Evolutionary conservation across 92 coral and sea anemone species (phyloP).

Genomic region (Epizoanthus illoricatus): DNA sequence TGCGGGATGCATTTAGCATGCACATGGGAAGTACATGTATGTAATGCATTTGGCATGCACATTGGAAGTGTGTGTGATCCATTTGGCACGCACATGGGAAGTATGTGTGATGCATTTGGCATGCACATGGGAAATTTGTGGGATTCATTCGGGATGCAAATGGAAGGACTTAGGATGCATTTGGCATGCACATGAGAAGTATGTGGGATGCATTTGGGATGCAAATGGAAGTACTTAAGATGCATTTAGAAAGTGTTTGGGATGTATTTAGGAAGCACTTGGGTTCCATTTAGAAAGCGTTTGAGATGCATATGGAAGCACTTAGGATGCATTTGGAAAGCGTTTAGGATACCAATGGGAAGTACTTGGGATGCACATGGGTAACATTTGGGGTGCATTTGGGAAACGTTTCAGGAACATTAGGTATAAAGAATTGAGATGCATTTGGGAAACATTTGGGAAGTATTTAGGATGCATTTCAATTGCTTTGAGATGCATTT

Average conservation of each 20-base stretch:
- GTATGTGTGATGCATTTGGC: background rate
- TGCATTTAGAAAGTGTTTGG: no score
- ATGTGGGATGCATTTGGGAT: no score
- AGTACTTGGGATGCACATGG: background rate
- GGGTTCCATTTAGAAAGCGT: background rate
- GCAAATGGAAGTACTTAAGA: no score
- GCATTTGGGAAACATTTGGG: background rate
- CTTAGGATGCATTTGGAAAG: no score
- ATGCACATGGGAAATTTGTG: background rate
- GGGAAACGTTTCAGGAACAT: background rate
- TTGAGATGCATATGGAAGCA: background rate
- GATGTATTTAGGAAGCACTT: no score
- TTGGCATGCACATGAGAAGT: background rate
- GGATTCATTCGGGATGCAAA: background rate
- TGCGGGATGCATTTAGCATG: no score
- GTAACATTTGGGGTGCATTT: background rate
- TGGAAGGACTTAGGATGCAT: no score
- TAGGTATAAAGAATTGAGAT: background rate
- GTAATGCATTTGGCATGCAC: background rate
- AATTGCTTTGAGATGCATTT: no score
- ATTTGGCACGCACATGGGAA: background rate
- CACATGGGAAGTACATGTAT: background rate
- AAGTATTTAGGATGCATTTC: no score
- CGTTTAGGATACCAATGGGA: background rate
- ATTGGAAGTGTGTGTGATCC: background rate